Evolutionary conservation across 2,888 invertebrate species (phyloP).

Genomic region (Lithophane leautieri): DNA sequence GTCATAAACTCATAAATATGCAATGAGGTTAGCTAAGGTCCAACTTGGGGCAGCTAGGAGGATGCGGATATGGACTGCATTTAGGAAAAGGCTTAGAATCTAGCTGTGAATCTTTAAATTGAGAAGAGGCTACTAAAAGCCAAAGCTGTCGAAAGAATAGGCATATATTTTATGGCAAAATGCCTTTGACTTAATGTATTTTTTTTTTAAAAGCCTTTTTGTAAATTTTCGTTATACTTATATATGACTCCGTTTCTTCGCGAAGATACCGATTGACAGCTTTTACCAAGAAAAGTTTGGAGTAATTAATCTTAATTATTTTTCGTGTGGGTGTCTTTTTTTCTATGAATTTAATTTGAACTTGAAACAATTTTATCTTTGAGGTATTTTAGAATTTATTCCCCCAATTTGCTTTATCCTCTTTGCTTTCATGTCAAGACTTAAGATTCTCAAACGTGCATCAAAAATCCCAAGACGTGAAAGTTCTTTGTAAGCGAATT

Average conservation of each 20-base stretch:
- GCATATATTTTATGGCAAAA: neutral
- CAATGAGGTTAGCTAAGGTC: constrained; percentile 27
- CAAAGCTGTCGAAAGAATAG: neutral
- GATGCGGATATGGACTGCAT: neutral
- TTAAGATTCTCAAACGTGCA: constrained; percentile 46
- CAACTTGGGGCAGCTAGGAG: neutral
- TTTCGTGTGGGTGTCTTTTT: neutral
- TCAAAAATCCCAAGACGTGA: constrained; percentile 41
- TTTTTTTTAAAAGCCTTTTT: neutral
- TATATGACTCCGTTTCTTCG: neutral
- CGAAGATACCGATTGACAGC: constrained; percentile 14
- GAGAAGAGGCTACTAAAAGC: neutral
- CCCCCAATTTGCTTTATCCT: constrained; percentile 1
- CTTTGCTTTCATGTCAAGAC: constrained; percentile 32
- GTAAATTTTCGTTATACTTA: neutral
- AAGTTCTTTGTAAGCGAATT: constrained; percentile 50
- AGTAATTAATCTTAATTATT: constrained; percentile 28
- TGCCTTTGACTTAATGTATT: accelerated
- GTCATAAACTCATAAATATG: constrained; percentile 51
- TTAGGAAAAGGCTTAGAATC: neutral
- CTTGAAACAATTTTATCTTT: constrained; percentile 5
- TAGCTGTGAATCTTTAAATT: constrained; percentile 2
- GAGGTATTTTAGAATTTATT: constrained; percentile 16
- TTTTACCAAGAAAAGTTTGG: constrained; percentile 30
- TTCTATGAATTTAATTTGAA: neutral